Conservation (phyloP, 2,797 vertebrate species). For the Hyperoplus immaculatus region DNA sequence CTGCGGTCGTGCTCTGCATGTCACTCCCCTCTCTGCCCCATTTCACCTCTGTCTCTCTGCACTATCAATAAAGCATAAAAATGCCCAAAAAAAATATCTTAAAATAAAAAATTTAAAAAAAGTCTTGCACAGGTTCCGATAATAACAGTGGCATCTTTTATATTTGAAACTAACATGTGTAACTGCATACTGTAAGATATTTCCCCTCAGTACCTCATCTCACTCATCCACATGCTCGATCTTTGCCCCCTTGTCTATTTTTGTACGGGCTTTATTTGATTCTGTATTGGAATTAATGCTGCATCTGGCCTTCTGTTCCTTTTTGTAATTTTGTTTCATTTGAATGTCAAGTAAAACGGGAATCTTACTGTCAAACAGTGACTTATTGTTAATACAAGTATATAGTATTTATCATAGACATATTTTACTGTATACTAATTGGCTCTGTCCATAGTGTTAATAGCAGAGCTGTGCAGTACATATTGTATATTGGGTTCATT, state of each 20-base stretch:
- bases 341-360: neutral
- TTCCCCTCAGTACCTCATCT: neutral
- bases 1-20: too few species aligned
- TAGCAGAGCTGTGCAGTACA: neutral
- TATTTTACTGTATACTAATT: neutral
- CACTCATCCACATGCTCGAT: neutral
- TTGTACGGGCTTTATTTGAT: neutral
- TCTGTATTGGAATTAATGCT: neutral
- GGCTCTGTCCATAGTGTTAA: neutral
- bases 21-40: too few species aligned
- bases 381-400: neutral
- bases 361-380: neutral
- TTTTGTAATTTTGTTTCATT: neutral
- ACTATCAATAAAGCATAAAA: too few species aligned
- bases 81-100: too few species aligned
- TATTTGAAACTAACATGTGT: neutral
- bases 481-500: neutral
- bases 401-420: neutral
- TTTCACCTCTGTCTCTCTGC: too few species aligned
- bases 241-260: neutral
- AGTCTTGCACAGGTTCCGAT: neutral
- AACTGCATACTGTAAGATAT: neutral
- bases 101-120: neutral
- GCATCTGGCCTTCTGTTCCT: neutral
- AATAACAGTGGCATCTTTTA: too few species aligned